Evolutionary conservation across 2,797 vertebrate species (phyloP).

Genomic region (Enteromius viviparus): DNA sequence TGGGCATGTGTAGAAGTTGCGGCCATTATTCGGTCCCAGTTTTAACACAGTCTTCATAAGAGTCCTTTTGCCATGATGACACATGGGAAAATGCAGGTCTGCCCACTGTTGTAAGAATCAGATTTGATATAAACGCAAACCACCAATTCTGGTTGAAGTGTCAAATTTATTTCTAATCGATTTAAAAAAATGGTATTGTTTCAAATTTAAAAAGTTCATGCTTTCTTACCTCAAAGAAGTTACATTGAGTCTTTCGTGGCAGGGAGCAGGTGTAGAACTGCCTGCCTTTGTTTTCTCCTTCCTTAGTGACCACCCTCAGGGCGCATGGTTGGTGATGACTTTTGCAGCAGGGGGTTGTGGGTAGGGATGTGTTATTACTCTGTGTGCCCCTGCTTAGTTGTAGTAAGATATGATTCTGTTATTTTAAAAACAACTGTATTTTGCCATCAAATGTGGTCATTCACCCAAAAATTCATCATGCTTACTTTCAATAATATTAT

Average conservation of each 20-base stretch:
- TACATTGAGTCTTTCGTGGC: conserved; percentile 80
- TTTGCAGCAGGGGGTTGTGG: conserved; percentile 76
- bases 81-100: conserved; percentile 88
- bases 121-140: background rate
- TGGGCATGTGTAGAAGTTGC: conserved; percentile 88
- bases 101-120: conserved; percentile 84
- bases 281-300: conserved; percentile 89
- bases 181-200: background rate
- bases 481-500: background rate
- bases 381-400: conserved; percentile 59
- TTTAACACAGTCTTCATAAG: conserved; percentile 92
- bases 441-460: background rate
- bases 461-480: background rate
- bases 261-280: conserved; percentile 88
- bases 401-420: conserved; percentile 38
- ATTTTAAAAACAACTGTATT: background rate
- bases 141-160: background rate
- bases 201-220: background rate
- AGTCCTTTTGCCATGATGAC: conserved; percentile 85
- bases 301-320: conserved; percentile 87
- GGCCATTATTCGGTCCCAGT: conserved; percentile 92
- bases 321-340: conserved; percentile 78
- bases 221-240: conserved; percentile 87
- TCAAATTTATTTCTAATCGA: background rate
- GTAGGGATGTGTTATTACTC: conserved; percentile 28